These are phyloP conservation scores for Danio albolineatus DNA, from an alignment of 2,797 vertebrate species.

Conservation along the genomic window DNA sequence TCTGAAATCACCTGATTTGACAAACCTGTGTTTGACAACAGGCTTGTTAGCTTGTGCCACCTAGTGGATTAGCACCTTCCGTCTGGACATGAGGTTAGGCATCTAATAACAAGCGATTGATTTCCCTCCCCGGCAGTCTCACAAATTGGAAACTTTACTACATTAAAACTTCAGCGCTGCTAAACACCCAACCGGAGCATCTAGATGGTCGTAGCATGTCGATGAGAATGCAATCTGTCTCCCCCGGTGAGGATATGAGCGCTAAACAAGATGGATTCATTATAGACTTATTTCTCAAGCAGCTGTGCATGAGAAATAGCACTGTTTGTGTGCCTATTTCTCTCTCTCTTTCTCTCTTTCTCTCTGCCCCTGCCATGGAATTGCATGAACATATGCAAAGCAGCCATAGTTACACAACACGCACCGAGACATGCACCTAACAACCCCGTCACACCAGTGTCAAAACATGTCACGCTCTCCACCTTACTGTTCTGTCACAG, in stretches of 20 bases:
- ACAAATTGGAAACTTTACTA: slow-evolving; percentile 32
- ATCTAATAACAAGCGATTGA: slow-evolving; percentile 52
- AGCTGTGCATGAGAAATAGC: slow-evolving; percentile 15
- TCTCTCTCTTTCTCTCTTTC: background rate
- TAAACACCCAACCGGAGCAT: slow-evolving; percentile 9
- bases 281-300: slow-evolving; percentile 33
- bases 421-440: slow-evolving; percentile 18
- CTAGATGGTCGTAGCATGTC: background rate
- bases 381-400: slow-evolving; percentile 49
- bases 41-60: slow-evolving; percentile 63
- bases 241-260: slow-evolving; percentile 21
- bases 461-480: slow-evolving; percentile 56
- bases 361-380: slow-evolving; percentile 16
- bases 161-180: slow-evolving; percentile 17
- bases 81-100: slow-evolving; percentile 25
- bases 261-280: slow-evolving; percentile 32
- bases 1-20: slow-evolving; percentile 32
- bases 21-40: slow-evolving; percentile 44
- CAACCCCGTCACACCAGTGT: slow-evolving; percentile 41
- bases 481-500: slow-evolving; percentile 40
- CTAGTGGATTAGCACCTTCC: slow-evolving; percentile 60
- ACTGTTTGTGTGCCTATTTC: slow-evolving; percentile 6
- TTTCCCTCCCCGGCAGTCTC: slow-evolving; percentile 19
- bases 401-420: slow-evolving; percentile 37
- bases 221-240: slow-evolving; percentile 22